Evolutionary conservation across 2,888 invertebrate genomes (phyloP).

Genomic region (Bembecia ichneumoniformis): DNA sequence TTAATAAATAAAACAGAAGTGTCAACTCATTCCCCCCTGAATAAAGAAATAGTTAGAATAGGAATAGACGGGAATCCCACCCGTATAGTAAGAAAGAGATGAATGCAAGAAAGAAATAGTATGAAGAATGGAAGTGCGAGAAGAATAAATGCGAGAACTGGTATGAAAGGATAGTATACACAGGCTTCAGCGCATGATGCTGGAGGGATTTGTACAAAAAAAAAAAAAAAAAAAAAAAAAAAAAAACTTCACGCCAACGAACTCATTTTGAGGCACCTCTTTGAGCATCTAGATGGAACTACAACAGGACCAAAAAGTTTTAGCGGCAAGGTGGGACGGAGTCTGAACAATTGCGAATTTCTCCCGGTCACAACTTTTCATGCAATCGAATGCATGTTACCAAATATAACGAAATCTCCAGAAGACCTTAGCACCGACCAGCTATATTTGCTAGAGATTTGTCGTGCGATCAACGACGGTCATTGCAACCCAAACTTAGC

Average conservation of each 20-base stretch:
- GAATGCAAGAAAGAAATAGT: too few relatives aligned
- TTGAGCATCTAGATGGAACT: conserved; percentile 1
- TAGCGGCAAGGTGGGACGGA: not conserved
- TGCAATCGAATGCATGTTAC: conserved; percentile 2
- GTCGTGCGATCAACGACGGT: conserved; percentile 1
- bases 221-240: too few relatives aligned
- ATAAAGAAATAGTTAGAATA: too few relatives aligned
- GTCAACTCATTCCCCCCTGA: too few relatives aligned
- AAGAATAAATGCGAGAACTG: too few relatives aligned
- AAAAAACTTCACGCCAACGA: conserved; percentile 1
- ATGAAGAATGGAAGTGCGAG: too few relatives aligned
- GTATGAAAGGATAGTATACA: too few relatives aligned
- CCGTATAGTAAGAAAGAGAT: too few relatives aligned
- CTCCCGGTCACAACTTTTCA: not conserved
- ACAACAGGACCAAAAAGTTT: conserved; percentile 2
- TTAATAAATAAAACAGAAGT: too few relatives aligned
- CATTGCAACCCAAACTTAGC: not conserved
- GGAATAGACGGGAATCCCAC: too few relatives aligned
- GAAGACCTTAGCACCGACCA: conserved; percentile 4
- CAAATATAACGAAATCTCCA: conserved; percentile 1
- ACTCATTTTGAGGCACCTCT: not conserved
- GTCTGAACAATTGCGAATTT: conserved; percentile 1
- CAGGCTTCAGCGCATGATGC: too few relatives aligned
- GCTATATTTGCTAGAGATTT: conserved; percentile 2
- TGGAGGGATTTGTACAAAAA: too few relatives aligned